Evolutionary conservation across 2,113 vertebrate species (phyloP), one percentile per base, ranked within the genome.

Genomic region (Redunca redunca): DNA sequence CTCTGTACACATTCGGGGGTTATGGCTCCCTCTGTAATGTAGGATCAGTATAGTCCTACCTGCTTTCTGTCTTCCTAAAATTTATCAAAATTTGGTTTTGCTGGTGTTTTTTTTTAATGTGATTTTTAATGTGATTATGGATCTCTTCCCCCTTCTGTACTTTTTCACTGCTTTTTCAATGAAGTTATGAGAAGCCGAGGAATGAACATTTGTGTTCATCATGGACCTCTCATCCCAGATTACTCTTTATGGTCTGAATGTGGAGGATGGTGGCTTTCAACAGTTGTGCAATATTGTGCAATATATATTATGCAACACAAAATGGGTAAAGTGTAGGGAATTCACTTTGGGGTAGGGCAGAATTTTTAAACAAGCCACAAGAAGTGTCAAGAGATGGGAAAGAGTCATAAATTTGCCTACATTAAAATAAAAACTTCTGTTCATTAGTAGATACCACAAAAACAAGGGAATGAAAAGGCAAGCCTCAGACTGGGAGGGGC

Each of bases 361-460:
- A 58, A 57, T 85, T 91, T 91, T 97, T 85, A 88, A 85, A 91
- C 6, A 96, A 94, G 33, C 46, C 90, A 88, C n/a, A 58, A 25
- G 10, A 88, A 64, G 28, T 46, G 3, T 26, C 78, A 1, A 33
- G 23, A 9, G 67, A 23, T 40, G 12, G 26, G 36, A 86, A 53
- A 77, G 71, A 93, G 36, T 48, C 93, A 86, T 85, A 67, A 43
- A 86, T 83, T 40, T 88, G 48, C 82, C 50, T 90, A 84, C 52
- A 43, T 48, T 58, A 85, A 60, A 89, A 92, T 36, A 60, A 88
- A 92, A 92, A 30, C 67, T 62, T 81, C 16, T n/a, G 5, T 74
- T 94, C 33, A 77, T 74, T 58, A 77, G 25, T 4, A 13, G 53
- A 57, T 87, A n/a, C 25, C 50, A 33, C 30, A 74, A 55, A 67